These are phyloP conservation scores for Corvus hawaiiensis DNA, from an alignment of 2,113 vertebrate species.

Conservation along the genomic window DNA sequence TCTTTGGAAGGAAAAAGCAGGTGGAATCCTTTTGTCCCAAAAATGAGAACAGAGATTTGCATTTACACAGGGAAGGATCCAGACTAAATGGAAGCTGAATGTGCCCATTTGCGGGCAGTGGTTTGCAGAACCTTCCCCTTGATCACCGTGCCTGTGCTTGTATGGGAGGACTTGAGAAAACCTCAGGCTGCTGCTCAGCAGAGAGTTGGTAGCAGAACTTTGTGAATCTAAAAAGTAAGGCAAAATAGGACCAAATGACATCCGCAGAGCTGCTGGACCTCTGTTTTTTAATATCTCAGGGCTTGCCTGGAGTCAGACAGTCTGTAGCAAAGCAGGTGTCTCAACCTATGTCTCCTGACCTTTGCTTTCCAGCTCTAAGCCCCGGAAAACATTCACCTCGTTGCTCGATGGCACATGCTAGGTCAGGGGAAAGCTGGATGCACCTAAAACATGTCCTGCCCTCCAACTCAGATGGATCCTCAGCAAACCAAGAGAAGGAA, in stretches of 20 bases:
- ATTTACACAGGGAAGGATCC: background rate
- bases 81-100: background rate
- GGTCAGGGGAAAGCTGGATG: background rate
- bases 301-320: background rate
- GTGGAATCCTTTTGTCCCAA: background rate
- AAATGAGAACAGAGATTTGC: background rate
- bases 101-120: background rate
- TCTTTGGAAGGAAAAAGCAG: background rate
- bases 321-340: background rate
- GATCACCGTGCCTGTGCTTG: background rate
- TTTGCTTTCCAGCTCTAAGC: background rate
- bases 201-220: background rate
- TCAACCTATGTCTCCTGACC: background rate
- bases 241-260: background rate
- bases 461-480: background rate
- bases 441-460: rapidly evolving
- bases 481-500: background rate
- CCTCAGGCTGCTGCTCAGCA: background rate
- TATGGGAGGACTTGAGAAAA: background rate
- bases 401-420: rapidly evolving
- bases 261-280: background rate
- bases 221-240: background rate
- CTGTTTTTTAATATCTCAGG: background rate
- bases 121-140: background rate
- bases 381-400: background rate